phyloP scores from a whole-genome alignment of 64 coral and sea anemone species.

The Hydrozoanthus tunicans region DNA sequence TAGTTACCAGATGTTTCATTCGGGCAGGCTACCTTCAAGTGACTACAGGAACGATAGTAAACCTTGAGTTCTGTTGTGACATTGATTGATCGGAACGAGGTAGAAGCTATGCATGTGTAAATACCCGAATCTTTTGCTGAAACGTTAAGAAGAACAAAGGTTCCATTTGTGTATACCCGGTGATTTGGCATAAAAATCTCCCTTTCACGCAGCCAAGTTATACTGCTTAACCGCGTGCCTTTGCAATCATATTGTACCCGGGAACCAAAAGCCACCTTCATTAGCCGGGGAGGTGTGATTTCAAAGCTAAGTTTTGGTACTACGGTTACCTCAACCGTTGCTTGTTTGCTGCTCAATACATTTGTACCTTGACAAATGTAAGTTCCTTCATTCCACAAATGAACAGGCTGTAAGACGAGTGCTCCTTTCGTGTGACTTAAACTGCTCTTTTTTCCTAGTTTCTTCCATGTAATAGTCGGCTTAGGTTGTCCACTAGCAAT shows the following conservation, averaged over 20 bases:
- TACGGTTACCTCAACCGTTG: background rate
- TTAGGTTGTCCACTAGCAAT: background rate
- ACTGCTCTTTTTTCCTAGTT: background rate
- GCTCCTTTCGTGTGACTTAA: too few species aligned
- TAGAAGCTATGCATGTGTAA: background rate
- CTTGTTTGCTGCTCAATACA: background rate
- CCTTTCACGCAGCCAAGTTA: constrained; percentile 7
- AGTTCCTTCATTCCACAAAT: background rate
- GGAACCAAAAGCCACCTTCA: background rate
- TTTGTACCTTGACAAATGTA: constrained; percentile 1
- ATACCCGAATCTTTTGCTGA: background rate
- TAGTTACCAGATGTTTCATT: background rate
- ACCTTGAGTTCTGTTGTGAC: background rate
- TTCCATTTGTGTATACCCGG: background rate
- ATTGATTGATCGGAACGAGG: background rate
- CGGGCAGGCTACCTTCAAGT: background rate
- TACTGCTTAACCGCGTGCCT: background rate
- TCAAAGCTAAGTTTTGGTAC: background rate
- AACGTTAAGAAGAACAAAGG: background rate
- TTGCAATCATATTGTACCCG: background rate
- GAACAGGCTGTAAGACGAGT: background rate
- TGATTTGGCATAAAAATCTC: background rate
- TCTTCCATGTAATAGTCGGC: background rate
- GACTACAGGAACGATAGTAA: constrained; percentile 2
- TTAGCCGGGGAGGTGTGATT: background rate